These are phyloP conservation scores for Cherax destructor DNA, from an alignment of 1,140 invertebrate genomes.

Conservation along the genomic window DNA sequence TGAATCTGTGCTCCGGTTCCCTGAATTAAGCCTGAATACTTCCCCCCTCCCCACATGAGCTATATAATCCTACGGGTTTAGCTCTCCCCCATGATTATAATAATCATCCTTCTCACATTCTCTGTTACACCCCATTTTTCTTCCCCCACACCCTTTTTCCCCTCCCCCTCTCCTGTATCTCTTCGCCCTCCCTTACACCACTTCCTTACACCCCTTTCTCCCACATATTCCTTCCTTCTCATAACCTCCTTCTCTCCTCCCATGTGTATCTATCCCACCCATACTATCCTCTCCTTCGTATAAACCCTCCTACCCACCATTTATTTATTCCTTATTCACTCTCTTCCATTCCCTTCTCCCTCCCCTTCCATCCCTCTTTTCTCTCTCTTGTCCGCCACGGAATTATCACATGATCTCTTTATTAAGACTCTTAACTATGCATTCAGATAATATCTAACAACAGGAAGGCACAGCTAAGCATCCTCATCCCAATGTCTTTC, in stretches of 20 bases:
- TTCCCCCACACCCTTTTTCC: neutral
- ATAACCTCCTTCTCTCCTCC: neutral
- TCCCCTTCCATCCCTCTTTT: neutral
- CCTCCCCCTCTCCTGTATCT: neutral
- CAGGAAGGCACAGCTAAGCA: too few relatives aligned
- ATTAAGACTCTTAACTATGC: too few relatives aligned
- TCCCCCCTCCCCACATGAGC: too few relatives aligned
- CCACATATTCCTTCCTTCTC: neutral
- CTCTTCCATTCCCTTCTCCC: too few relatives aligned
- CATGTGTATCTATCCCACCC: neutral
- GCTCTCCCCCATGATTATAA: too few relatives aligned
- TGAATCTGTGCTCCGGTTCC: too few relatives aligned
- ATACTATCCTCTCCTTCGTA: neutral
- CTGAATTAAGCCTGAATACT: too few relatives aligned
- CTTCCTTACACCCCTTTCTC: too few relatives aligned
- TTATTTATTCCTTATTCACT: neutral
- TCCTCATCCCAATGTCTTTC: too few relatives aligned
- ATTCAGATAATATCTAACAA: too few relatives aligned
- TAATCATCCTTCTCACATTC: neutral
- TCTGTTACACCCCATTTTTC: neutral
- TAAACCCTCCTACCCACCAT: neutral
- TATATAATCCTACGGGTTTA: too few relatives aligned
- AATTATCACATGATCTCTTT: too few relatives aligned
- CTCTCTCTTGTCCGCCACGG: neutral
- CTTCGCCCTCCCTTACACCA: neutral